Evolutionary conservation across 2,113 vertebrate genomes (phyloP).

Genomic region (Monopterus albus): DNA sequence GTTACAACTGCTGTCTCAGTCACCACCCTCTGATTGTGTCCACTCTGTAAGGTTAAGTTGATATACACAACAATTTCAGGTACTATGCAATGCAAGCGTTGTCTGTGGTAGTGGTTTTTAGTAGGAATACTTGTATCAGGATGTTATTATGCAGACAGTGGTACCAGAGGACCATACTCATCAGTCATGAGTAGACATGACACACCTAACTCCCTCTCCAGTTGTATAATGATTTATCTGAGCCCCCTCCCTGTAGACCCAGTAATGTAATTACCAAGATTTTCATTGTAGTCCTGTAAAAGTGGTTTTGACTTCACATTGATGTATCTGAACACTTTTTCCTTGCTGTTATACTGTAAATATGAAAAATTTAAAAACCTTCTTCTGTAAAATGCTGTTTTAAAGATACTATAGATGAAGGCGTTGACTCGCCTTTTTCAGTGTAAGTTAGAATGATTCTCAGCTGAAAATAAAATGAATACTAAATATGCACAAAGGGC

Average conservation of each 20-base stretch:
- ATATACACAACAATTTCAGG: slow-evolving; percentile 13
- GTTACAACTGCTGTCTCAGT: neutral
- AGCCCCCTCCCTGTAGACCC: slow-evolving; percentile 6
- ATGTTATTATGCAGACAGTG: neutral
- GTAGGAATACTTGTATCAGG: neutral
- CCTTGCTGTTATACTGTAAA: slow-evolving; percentile 62
- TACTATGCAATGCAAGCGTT: slow-evolving; percentile 56
- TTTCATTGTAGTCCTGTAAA: slow-evolving; percentile 25
- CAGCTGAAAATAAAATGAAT: slow-evolving; percentile 67
- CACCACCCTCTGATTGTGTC: neutral
- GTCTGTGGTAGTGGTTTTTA: slow-evolving; percentile 13
- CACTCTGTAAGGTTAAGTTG: slow-evolving; percentile 1
- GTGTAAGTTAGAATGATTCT: slow-evolving; percentile 75
- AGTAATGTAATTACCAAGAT: slow-evolving; percentile 10
- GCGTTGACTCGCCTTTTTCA: slow-evolving; percentile 54
- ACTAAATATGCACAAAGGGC: slow-evolving; percentile 54
- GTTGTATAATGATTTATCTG: slow-evolving; percentile 1
- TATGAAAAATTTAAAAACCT: slow-evolving; percentile 55
- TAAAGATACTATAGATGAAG: slow-evolving; percentile 66
- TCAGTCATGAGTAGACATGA: slow-evolving; percentile 4
- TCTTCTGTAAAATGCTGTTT: slow-evolving; percentile 59
- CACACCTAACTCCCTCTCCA: neutral
- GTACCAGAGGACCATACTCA: slow-evolving; percentile 26
- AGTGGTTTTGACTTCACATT: slow-evolving; percentile 51
- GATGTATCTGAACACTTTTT: slow-evolving; percentile 79